A percentile compares a stretch with the other conserved stretches of the same genome.
Conservation (phyloP, 2,888 invertebrate species). For the Philereme transversata region DNA sequence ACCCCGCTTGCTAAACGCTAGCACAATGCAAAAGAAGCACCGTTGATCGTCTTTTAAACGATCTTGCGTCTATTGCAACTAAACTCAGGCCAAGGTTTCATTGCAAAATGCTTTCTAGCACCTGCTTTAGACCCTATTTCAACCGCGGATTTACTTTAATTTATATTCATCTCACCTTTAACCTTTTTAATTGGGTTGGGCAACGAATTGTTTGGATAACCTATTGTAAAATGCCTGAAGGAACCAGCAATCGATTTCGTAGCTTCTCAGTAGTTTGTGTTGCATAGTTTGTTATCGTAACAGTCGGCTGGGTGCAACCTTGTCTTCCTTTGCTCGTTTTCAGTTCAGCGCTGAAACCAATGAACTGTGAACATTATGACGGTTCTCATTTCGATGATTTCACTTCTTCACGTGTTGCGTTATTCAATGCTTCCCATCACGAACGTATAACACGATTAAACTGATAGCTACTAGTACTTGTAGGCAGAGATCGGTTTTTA, state of each 20-base stretch:
- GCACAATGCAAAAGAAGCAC: constrained; percentile 72
- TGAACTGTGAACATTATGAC: constrained; percentile 64
- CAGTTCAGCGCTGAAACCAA: constrained; percentile 64
- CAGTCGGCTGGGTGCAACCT: constrained; percentile 69
- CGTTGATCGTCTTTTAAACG: constrained; percentile 81
- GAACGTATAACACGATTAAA: constrained; percentile 43
- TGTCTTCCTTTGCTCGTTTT: constrained; percentile 70
- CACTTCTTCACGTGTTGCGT: constrained; percentile 65
- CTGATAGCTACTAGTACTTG: constrained; percentile 16
- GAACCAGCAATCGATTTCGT: constrained; percentile 13
- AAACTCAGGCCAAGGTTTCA: constrained; percentile 64
- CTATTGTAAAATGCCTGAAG: constrained; percentile 28
- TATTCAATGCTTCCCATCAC: constrained; percentile 57
- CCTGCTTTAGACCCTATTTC: constrained; percentile 66
- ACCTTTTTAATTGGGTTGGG: constrained; percentile 71
- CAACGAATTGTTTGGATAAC: constrained; percentile 31
- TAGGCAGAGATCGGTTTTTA: constrained; percentile 36
- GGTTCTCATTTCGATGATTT: constrained; percentile 67
- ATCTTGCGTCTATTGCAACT: constrained; percentile 72
- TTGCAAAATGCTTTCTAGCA: constrained; percentile 80
- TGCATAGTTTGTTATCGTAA: constrained; percentile 63
- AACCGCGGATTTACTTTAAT: constrained; percentile 54
- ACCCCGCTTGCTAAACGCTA: constrained; percentile 72
- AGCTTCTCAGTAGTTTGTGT: constrained; percentile 46
- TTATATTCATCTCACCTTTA: constrained; percentile 74